Percentiles rank a stretch among this genome's conserved stretches.
Conservation (phyloP, 2,113 vertebrate species). For the Sarotherodon lohbergeri region DNA sequence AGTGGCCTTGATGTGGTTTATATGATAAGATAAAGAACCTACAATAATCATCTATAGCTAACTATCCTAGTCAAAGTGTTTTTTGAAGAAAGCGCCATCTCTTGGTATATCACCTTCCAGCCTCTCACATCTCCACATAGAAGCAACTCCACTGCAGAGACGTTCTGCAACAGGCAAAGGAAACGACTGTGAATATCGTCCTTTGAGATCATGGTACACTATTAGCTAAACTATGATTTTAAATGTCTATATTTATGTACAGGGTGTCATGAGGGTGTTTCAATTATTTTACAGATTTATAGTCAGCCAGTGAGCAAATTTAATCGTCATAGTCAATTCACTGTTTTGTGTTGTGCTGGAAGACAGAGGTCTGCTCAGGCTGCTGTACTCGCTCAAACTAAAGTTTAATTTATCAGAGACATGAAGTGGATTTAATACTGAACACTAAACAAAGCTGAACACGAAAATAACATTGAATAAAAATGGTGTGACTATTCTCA, state of each 20-base stretch:
- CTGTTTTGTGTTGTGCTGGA: neutral
- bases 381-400: accelerated
- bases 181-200: neutral
- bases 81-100: neutral
- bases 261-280: neutral
- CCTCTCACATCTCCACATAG: accelerated
- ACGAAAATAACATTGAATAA: neutral
- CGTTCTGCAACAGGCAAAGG: neutral
- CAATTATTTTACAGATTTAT: neutral
- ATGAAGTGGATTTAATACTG: neutral
- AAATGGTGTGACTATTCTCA: neutral
- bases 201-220: neutral
- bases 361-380: accelerated
- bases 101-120: neutral
- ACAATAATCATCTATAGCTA: neutral
- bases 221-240: neutral
- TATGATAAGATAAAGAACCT: neutral
- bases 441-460: neutral
- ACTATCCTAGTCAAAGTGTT: neutral
- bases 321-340: neutral
- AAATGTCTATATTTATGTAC: neutral
- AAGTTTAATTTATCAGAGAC: neutral
- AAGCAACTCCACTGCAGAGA: neutral
- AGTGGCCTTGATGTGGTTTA: neutral
- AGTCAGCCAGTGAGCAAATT: neutral